phyloP scores from a whole-genome alignment of 2,888 invertebrate genomes.

The Drosophila fungiperda region DNA sequence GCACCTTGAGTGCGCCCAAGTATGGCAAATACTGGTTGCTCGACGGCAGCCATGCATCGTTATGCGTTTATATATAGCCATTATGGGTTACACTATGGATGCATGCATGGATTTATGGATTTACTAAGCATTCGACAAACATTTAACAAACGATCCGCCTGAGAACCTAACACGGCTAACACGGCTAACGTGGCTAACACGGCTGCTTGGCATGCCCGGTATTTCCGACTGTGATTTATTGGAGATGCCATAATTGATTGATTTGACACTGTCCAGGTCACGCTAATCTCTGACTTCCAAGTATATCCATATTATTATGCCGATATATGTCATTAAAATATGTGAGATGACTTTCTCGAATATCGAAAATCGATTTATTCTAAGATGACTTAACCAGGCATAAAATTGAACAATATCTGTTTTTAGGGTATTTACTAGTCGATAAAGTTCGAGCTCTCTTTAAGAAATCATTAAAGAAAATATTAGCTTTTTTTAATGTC shows the following conservation, averaged over 20 bases:
- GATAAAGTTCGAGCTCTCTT: background rate
- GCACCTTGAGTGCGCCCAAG: constrained; percentile 71
- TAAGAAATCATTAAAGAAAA: background rate
- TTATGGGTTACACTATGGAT: constrained; percentile 47
- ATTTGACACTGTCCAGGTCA: constrained; percentile 59
- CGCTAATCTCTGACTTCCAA: constrained; percentile 6
- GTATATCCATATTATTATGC: background rate
- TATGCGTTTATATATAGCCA: constrained; percentile 61
- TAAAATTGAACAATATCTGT: background rate
- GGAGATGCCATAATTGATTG: constrained; percentile 54
- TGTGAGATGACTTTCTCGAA: background rate
- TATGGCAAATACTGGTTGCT: constrained; percentile 55
- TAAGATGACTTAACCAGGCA: background rate
- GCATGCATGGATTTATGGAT: constrained; percentile 29
- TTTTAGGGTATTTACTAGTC: background rate
- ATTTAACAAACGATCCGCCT: constrained; percentile 22
- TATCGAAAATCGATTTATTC: background rate
- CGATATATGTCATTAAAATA: too few species aligned
- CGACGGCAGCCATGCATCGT: constrained; percentile 19
- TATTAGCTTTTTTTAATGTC: background rate
- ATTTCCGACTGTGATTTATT: constrained; percentile 69
- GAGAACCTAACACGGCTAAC: constrained; percentile 44
- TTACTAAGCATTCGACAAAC: constrained; percentile 37
- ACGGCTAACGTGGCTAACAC: constrained; percentile 24
- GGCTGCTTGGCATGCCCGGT: constrained; percentile 53